Evolutionary conservation across 2,113 vertebrate species (phyloP), one percentile per base, ranked within the genome.

Genomic region (Anthoscopus minutus): DNA sequence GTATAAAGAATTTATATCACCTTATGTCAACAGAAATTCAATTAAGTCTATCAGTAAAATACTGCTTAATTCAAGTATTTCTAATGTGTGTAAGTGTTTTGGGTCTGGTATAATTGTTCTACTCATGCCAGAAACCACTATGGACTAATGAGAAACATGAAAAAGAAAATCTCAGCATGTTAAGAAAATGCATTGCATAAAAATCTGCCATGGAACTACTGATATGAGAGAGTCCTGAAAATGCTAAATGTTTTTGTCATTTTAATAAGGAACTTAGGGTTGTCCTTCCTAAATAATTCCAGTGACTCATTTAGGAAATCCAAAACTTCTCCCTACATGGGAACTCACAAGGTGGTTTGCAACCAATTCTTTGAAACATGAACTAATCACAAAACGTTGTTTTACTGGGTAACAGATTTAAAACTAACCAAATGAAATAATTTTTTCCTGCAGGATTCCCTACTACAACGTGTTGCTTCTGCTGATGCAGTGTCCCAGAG

Each of bases 231-330:
- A 62, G 18, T 16, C 17, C 21, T 23, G 15, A 19, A 81, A 77
- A 53, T 33, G 9, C 47, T 42, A 33, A 3, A 0, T 14, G 5
- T 0, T 33, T n/a, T 53, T 61, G 12, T 53, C 2, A 9, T 66
- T 89, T 86, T 51, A 61, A 47, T 38, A n/a, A 42, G 27, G 76
- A 88, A 73, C 6, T 10, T 74, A 57, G 5, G 6, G 15, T 40
- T 67, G 47, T 9, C 20, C 17, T n/a, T 81, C 25, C 23, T 47
- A 44, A 45, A 4, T 42, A 57, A 89, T 10, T 60, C 42, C 35
- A 77, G 35, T 3, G 4, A 69, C 15, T 58, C 8, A n/a, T 61
- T 79, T 22, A 80, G 33, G 65, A 90, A 84, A 85, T 42, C 4
- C 17, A 54, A 60, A 78, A 62, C 18, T 8, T 60, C 44, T 60